A percentile compares a stretch with the other conserved stretches of the same genome.
Conservation (phyloP, 2,113 vertebrate species). For the Clupea harengus region DNA sequence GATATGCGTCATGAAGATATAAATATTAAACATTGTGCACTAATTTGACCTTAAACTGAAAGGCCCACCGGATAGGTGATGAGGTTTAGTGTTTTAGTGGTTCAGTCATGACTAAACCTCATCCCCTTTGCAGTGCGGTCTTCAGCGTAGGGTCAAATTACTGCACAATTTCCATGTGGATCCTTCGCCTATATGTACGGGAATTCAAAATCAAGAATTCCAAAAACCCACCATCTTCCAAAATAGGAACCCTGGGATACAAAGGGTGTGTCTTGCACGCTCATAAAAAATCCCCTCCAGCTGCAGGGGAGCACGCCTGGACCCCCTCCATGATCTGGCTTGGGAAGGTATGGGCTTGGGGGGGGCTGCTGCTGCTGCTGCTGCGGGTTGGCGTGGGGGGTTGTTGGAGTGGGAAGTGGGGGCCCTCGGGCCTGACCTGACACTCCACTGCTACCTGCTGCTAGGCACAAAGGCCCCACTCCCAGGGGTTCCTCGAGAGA, state of each 20-base stretch:
- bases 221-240: background rate
- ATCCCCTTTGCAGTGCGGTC: background rate
- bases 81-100: no score
- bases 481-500: constrained; percentile 60
- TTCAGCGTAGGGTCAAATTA: background rate
- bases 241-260: background rate
- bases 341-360: background rate
- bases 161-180: background rate
- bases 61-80: no score
- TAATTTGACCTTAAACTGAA: no score
- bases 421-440: constrained; percentile 71
- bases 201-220: constrained; percentile 4
- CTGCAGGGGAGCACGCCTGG: background rate
- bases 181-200: background rate
- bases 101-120: background rate
- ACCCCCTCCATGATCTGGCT: background rate
- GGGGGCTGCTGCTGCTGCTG: constrained; percentile 21
- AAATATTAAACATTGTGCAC: no score
- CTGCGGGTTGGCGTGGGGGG: constrained; percentile 55
- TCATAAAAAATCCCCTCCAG: background rate
- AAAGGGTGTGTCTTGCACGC: background rate
- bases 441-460: constrained; percentile 74
- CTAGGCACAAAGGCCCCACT: constrained; percentile 67
- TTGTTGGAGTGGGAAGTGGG: constrained; percentile 51
- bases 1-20: background rate